phyloP scores from a whole-genome alignment of 2,113 vertebrate species.

The Anas platyrhynchos region DNA sequence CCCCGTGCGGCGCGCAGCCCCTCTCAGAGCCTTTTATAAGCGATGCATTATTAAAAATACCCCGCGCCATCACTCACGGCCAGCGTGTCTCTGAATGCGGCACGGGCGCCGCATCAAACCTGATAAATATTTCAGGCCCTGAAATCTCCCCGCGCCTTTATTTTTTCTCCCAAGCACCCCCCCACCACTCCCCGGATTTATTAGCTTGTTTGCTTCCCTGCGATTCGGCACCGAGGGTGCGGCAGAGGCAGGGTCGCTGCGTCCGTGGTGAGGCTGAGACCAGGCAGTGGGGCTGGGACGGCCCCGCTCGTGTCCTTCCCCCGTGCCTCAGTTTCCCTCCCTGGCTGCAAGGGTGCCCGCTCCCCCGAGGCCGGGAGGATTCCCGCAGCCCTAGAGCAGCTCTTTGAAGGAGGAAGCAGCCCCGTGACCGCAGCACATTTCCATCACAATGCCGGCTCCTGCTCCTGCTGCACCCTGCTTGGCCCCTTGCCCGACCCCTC shows the following conservation, averaged over 20 bases:
- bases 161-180: neutral
- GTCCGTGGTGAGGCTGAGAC: too few relatives aligned
- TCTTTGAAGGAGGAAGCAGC: neutral
- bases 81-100: neutral
- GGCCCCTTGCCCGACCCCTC: too few relatives aligned
- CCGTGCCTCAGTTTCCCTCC: neutral
- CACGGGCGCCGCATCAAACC: neutral
- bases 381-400: neutral
- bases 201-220: neutral
- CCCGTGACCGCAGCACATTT: neutral
- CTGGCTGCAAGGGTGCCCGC: neutral
- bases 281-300: neutral
- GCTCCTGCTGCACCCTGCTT: neutral
- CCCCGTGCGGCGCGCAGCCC: neutral
- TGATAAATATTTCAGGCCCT: conserved; percentile 66
- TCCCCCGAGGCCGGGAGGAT: neutral
- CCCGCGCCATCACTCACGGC: neutral
- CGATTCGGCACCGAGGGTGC: neutral
- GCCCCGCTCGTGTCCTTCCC: neutral
- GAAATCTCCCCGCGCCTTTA: neutral
- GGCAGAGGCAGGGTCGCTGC: fast-evolving
- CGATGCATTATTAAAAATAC: conserved; percentile 14
- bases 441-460: neutral
- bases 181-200: neutral
- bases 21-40: neutral